These are phyloP conservation scores for Drepana falcataria DNA, from an alignment of 2,888 invertebrate genomes.

Conservation along the genomic window DNA sequence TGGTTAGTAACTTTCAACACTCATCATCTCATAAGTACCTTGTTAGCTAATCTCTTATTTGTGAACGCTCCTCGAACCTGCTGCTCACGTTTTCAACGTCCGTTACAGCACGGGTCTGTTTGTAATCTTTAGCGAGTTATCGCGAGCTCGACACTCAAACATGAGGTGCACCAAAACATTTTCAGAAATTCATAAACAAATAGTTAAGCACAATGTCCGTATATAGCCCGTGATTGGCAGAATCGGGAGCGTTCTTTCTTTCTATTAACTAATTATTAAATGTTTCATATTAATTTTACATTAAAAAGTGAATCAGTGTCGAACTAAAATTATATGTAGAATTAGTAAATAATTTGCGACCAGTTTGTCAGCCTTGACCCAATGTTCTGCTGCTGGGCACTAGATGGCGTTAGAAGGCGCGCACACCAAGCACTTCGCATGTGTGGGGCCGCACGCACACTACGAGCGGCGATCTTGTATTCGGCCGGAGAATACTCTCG, in stretches of 20 bases:
- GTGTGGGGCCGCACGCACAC: conserved; percentile 53
- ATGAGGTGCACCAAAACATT: conserved; percentile 53
- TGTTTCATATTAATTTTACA: background rate
- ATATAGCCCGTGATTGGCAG: background rate
- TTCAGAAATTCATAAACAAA: conserved; percentile 67
- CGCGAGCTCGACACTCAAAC: conserved; percentile 44
- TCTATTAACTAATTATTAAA: background rate
- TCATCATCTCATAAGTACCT: conserved; percentile 17
- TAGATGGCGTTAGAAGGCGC: conserved; percentile 58
- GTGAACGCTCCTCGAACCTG: conserved; percentile 29
- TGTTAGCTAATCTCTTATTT: background rate
- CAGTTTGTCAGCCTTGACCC: conserved; percentile 73
- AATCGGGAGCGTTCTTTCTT: conserved; percentile 1
- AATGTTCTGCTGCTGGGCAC: conserved; percentile 41
- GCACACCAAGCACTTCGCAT: conserved; percentile 38
- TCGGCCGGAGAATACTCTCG: conserved; percentile 11
- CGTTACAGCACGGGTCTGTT: conserved; percentile 48
- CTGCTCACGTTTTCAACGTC: conserved; percentile 53
- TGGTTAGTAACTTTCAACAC: conserved; percentile 63
- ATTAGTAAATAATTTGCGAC: conserved; percentile 63
- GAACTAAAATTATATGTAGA: conserved; percentile 42
- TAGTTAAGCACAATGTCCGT: conserved; percentile 20
- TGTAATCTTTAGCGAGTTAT: conserved; percentile 67
- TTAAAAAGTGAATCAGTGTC: conserved; percentile 12
- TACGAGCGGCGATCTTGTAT: conserved; percentile 10